phyloP scores from a whole-genome alignment of 1,140 invertebrate species.

The Aphelinus atriplicis region DNA sequence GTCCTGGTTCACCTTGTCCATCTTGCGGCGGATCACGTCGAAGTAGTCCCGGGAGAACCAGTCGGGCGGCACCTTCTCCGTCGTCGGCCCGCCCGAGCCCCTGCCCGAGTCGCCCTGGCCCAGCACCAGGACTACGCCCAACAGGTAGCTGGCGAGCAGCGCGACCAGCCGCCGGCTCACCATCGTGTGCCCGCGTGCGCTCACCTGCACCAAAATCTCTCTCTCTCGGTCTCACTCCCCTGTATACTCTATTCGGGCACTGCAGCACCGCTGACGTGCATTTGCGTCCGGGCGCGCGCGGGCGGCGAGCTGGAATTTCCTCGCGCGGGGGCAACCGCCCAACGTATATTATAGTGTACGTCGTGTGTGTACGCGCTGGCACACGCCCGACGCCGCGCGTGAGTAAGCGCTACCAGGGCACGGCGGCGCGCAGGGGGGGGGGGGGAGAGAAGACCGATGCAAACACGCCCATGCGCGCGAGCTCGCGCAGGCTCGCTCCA shows the following conservation, averaged over 20 bases:
- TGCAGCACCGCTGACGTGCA: neutral
- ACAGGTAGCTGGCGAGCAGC: constrained; percentile 55
- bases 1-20: constrained; percentile 82
- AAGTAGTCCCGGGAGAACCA: constrained; percentile 89
- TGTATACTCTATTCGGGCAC: no score
- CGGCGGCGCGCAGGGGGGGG: no score
- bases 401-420: no score
- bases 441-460: neutral
- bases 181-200: neutral
- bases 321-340: constrained; percentile 11
- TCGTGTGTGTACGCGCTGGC: no score
- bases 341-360: neutral
- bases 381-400: no score
- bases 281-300: neutral
- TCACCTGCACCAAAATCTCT: neutral
- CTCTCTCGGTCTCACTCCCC: no score
- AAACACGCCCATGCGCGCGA: neutral
- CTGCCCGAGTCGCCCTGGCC: constrained; percentile 6
- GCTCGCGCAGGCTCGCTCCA: neutral
- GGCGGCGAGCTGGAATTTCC: neutral
- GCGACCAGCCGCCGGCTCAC: constrained; percentile 33
- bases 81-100: neutral
- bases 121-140: constrained; percentile 74
- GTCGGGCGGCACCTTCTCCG: constrained; percentile 75
- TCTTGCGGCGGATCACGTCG: constrained; percentile 84